Conservation (phyloP, 2,113 vertebrate species). For the Chaetodon trifascialis region DNA sequence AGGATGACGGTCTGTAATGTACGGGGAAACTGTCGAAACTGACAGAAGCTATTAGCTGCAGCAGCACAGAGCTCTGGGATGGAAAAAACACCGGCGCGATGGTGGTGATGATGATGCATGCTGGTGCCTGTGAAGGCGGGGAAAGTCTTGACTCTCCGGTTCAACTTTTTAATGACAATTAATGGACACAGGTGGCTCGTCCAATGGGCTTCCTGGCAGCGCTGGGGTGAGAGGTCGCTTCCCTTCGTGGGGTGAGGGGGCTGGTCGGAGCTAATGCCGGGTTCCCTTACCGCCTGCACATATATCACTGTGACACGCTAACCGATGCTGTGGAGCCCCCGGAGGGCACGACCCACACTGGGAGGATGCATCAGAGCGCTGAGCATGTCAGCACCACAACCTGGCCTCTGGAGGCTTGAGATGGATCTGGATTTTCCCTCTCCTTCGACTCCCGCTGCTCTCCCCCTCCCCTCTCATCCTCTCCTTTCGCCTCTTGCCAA, state of each 20-base stretch:
- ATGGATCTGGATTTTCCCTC: conserved; percentile 29
- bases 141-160: conserved; percentile 18
- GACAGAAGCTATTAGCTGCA: conserved; percentile 35
- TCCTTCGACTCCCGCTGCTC: background rate
- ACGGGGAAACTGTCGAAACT: conserved; percentile 18
- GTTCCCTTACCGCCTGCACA: conserved; percentile 25
- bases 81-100: background rate
- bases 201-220: conserved; percentile 35
- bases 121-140: background rate
- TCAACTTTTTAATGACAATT: conserved; percentile 62
- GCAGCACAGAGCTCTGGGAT: background rate
- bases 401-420: conserved; percentile 33
- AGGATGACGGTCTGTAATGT: conserved; percentile 5
- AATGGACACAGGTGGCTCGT: conserved; percentile 49
- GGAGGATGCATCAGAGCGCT: conserved; percentile 49
- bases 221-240: conserved; percentile 52
- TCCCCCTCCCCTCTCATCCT: background rate
- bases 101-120: conserved; percentile 26
- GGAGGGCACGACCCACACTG: conserved; percentile 41
- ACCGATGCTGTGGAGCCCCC: conserved; percentile 5
- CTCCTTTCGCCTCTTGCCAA: background rate
- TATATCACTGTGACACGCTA: conserved; percentile 59
- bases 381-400: conserved; percentile 49
- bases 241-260: conserved; percentile 37
- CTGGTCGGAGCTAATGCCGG: conserved; percentile 29